Evolutionary conservation across 2,113 vertebrate species (phyloP).

Genomic region (Mobula birostris): DNA sequence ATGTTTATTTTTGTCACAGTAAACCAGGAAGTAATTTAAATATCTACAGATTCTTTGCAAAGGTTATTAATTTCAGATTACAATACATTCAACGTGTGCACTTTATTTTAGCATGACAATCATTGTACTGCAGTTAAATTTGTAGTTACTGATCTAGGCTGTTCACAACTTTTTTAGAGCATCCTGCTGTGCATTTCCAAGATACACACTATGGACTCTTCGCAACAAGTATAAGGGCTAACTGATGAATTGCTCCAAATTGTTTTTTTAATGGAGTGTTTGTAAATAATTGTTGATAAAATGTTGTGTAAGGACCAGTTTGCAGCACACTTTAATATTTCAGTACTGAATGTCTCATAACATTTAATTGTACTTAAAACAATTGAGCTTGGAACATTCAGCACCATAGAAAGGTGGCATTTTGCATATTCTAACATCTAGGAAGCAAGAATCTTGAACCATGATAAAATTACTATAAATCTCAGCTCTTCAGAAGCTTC

Average conservation of each 20-base stretch:
- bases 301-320: neutral
- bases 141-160: neutral
- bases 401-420: neutral
- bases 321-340: slow-evolving; percentile 23
- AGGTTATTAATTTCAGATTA: slow-evolving; percentile 9
- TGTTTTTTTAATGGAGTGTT: slow-evolving; percentile 7
- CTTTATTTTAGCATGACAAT: slow-evolving; percentile 31
- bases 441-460: neutral
- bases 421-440: neutral
- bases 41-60: neutral
- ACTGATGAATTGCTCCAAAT: slow-evolving; percentile 19
- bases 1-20: neutral
- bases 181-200: slow-evolving; percentile 9
- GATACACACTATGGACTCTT: neutral
- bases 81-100: slow-evolving; percentile 6
- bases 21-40: neutral
- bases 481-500: neutral
- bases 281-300: slow-evolving; percentile 31
- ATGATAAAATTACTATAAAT: neutral
- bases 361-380: slow-evolving; percentile 1
- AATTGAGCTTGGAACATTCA: slow-evolving; percentile 4
- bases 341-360: neutral
- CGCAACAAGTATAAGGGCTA: slow-evolving; percentile 30
- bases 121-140: slow-evolving; percentile 11
- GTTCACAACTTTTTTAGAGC: slow-evolving; percentile 29